Base-by-base conservation (phyloP, 2,888 invertebrate genomes). In the Lasioglossum marginatum region DNA sequence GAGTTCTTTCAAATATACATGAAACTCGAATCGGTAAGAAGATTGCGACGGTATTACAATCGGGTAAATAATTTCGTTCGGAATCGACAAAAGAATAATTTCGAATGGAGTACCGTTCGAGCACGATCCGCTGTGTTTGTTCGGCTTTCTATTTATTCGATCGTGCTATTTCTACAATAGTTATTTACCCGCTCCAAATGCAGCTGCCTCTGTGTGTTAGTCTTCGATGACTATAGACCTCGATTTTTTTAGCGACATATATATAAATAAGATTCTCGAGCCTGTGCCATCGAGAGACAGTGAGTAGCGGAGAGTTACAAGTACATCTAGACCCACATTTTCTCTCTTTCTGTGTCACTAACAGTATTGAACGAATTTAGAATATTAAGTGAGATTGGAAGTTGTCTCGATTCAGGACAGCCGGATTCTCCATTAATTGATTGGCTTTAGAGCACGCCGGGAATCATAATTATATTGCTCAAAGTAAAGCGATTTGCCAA, bases 101-200 rank as follows among this genome's bases (percentile, higher is more conserved):
- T 63, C 31, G 12, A 19, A 40, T 48, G 19, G n/a, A 16, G 57
- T 0, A 45, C 57, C 74, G n/a, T 27, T 27, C 12, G 52, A n/a
- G 6, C 57, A n/a, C 45, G 8, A n/a, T 43, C 72, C 63, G 63
- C 27, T 23, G 52, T 76, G 23, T 83, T 83, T 77, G 43, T 72
- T 34, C 83, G 72, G 77, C 77, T 82, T 73, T 77, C 83, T 83
- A 82, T 77, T 82, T 83, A 77, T 77, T 77, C 77, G 12, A 23
- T 27, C 66, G 66, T 43, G 8, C 73, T 43, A 76, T 52, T 77
- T 82, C 72, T 68, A 66, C 31, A 63, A 31, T 77, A 82, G 57
- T 60, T 37, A 74, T 52, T 66, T 73, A 27, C 27, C 5, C 16
- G 63, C 14, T 63, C 31, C 31, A 19, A 43, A 45, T 8, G 43